phyloP scores from a whole-genome alignment of 2,113 vertebrate genomes.

The Leiothrix lutea region DNA sequence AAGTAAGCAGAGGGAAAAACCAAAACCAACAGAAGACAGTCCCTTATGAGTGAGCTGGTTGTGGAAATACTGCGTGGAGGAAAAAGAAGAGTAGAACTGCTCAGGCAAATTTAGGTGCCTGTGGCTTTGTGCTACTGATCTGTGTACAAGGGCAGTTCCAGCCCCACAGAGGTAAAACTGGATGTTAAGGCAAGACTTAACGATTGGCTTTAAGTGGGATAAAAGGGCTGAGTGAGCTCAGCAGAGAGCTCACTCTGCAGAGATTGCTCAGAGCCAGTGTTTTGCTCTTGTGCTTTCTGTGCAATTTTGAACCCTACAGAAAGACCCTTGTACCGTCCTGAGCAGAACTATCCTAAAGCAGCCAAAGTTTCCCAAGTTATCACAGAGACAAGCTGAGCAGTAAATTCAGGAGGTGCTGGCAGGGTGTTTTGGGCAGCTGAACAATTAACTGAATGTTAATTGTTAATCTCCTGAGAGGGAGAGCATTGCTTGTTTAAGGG shows the following conservation, averaged over 20 bases:
- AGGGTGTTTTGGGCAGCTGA: no score
- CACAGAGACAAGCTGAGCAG: no score
- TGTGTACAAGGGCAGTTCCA: not conserved
- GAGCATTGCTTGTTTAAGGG: not conserved
- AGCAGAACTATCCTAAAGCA: not conserved
- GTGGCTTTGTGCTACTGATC: not conserved
- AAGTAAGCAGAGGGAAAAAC: not conserved
- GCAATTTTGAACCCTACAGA: not conserved
- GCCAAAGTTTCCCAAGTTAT: not conserved
- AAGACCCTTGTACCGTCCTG: not conserved
- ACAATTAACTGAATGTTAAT: no score
- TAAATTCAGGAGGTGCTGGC: no score
- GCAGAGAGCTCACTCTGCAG: not conserved
- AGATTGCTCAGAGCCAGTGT: not conserved
- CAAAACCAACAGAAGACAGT: not conserved
- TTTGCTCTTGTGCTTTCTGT: not conserved
- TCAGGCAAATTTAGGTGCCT: not conserved
- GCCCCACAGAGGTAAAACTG: not conserved
- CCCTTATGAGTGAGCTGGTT: not conserved
- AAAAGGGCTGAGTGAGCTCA: not conserved
- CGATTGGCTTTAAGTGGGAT: not conserved
- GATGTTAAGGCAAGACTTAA: not conserved
- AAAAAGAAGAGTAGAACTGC: not conserved
- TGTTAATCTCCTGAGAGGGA: not conserved
- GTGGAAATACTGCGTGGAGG: not conserved